A percentile compares a stretch with the other conserved stretches of the same genome.
Evolutionary conservation across 2,113 vertebrate species (phyloP).

Genomic region (Bucco capensis): DNA sequence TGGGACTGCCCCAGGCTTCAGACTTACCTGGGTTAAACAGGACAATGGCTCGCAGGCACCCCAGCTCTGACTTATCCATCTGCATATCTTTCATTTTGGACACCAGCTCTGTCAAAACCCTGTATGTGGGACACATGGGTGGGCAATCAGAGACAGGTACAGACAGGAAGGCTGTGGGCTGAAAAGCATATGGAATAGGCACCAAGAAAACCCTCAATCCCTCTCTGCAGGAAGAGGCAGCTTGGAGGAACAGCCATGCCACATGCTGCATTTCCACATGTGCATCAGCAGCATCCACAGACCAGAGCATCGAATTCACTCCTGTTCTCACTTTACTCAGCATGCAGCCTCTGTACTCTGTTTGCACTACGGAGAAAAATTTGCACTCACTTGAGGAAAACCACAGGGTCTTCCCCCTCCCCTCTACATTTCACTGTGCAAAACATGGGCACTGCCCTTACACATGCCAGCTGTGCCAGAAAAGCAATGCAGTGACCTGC

Average conservation of each 20-base stretch:
- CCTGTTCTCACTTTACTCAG: neutral
- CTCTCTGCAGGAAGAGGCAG: neutral
- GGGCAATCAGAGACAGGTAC: neutral
- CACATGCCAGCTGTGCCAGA: neutral
- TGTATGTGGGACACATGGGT: conserved; percentile 27
- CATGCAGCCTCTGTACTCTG: neutral
- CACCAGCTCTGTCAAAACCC: conserved; percentile 92
- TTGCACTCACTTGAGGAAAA: neutral
- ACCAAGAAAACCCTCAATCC: neutral
- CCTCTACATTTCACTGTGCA: neutral
- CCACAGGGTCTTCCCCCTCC: neutral
- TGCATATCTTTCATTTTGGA: conserved; percentile 99
- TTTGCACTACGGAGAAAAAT: neutral
- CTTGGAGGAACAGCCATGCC: neutral
- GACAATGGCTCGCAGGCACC: conserved; percentile 92
- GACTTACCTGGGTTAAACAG: conserved; percentile 90
- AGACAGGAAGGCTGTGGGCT: neutral
- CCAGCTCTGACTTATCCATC: conserved; percentile 96
- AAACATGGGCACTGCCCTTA: neutral
- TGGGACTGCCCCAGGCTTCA: neutral
- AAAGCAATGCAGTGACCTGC: neutral
- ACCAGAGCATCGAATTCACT: neutral
- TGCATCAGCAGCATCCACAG: neutral
- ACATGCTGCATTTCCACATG: neutral
- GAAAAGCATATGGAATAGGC: neutral